A percentile compares a stretch with the other conserved stretches of the same genome.
These are phyloP conservation scores for Zootoca vivipara DNA, from an alignment of 2,113 vertebrate genomes.

Conservation along the genomic window DNA sequence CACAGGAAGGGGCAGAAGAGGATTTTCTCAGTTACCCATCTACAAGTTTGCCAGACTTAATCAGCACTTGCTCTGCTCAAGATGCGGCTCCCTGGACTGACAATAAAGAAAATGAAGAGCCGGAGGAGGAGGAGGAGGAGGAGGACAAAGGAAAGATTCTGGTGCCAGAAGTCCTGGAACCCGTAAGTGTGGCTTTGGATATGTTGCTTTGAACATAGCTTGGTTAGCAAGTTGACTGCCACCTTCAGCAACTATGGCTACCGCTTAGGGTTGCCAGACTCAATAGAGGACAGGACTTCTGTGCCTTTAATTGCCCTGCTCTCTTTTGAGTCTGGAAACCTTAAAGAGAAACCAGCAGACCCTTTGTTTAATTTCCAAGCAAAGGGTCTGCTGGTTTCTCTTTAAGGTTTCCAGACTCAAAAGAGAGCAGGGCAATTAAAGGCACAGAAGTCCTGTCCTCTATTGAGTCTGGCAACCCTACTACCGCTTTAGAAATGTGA, in stretches of 20 bases:
- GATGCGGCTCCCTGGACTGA: conserved; percentile 76
- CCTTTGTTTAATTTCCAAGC: too few relatives aligned
- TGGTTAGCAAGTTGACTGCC: neutral
- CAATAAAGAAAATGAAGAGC: conserved; percentile 82
- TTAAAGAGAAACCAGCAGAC: too few relatives aligned
- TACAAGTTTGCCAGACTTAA: conserved; percentile 91
- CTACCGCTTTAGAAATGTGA: neutral
- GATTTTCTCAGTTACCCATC: conserved; percentile 88
- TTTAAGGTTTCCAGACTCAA: too few relatives aligned
- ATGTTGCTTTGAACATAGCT: neutral
- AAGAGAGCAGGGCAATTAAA: too few relatives aligned
- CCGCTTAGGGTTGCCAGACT: too few relatives aligned
- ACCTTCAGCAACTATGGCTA: neutral
- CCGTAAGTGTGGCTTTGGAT: conserved; percentile 76
- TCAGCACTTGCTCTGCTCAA: conserved; percentile 84
- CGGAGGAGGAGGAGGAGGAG: conserved; percentile 71
- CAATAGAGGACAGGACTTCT: too few relatives aligned
- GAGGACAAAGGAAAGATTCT: conserved; percentile 67
- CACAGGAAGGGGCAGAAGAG: conserved; percentile 47
- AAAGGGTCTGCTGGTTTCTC: too few relatives aligned
- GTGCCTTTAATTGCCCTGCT: too few relatives aligned
- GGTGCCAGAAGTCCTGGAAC: conserved; percentile 63
- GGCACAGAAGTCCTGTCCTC: too few relatives aligned
- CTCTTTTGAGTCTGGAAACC: too few relatives aligned
- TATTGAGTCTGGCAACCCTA: too few relatives aligned